These are phyloP conservation scores for Serrognathus titanus DNA, from an alignment of 2,888 invertebrate genomes.

Conservation along the genomic window DNA sequence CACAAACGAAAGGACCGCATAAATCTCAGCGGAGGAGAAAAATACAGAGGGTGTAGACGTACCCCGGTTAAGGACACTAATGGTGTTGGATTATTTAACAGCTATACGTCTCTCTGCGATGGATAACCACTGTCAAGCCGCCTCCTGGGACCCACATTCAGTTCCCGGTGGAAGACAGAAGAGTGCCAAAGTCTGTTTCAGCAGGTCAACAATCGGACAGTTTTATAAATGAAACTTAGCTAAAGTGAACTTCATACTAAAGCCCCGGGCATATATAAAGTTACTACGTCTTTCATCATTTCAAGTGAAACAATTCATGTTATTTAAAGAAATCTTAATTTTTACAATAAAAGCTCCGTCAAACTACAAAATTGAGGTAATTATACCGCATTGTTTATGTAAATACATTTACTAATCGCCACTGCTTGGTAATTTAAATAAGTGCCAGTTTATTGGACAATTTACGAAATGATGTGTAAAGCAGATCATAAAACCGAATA, in stretches of 20 bases:
- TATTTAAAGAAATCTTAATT: too few species aligned
- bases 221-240: not conserved
- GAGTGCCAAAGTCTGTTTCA: constrained; percentile 20
- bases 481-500: too few species aligned
- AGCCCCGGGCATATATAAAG: too few species aligned
- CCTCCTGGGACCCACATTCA: constrained; percentile 20
- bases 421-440: too few species aligned
- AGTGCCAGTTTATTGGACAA: too few species aligned
- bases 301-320: too few species aligned
- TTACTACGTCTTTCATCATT: too few species aligned
- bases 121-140: constrained; percentile 47
- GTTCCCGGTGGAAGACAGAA: constrained; percentile 15
- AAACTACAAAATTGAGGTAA: too few species aligned
- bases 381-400: too few species aligned
- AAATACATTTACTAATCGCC: too few species aligned
- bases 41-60: constrained; percentile 26
- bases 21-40: constrained; percentile 40
- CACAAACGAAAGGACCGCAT: constrained; percentile 12
- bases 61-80: constrained; percentile 41
- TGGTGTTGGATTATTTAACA: constrained; percentile 51
- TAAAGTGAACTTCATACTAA: not conserved
- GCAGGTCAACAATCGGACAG: constrained; percentile 12
- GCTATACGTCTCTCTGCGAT: constrained; percentile 45
- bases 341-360: too few species aligned
- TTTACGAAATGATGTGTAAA: too few species aligned